phyloP scores from a whole-genome alignment of 2,888 invertebrate genomes.

The Nemotelus nigrinus region DNA sequence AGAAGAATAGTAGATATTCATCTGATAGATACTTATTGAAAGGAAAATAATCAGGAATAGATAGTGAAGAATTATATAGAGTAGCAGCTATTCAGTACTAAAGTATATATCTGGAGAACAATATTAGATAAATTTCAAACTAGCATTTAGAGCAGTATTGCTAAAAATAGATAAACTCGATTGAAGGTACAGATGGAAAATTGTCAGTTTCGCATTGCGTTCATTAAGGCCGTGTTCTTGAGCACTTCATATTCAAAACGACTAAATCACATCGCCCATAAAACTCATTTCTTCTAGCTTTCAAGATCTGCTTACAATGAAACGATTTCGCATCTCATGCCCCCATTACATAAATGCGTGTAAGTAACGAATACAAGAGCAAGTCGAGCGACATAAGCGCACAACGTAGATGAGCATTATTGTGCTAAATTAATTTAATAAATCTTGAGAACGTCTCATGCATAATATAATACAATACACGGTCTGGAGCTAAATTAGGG shows the following conservation, averaged over 20 bases:
- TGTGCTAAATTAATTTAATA: slow-evolving; percentile 38
- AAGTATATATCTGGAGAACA: too few species aligned
- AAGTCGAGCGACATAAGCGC: slow-evolving; percentile 17
- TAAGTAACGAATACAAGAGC: slow-evolving; percentile 11
- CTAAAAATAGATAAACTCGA: too few species aligned
- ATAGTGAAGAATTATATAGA: neutral
- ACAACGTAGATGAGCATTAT: slow-evolving; percentile 31
- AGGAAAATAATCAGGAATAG: slow-evolving; percentile 13
- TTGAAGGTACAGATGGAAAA: too few species aligned
- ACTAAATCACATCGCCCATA: neutral
- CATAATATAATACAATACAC: slow-evolving; percentile 32
- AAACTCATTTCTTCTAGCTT: neutral
- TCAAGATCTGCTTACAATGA: slow-evolving; percentile 23
- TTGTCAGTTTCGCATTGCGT: too few species aligned
- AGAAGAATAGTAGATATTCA: slow-evolving; percentile 12
- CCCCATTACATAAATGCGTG: slow-evolving; percentile 29
- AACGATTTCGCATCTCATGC: slow-evolving; percentile 39
- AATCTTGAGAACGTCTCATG: slow-evolving; percentile 36
- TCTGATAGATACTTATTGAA: slow-evolving; percentile 3
- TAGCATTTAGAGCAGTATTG: too few species aligned
- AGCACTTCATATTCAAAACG: too few species aligned
- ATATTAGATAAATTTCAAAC: too few species aligned
- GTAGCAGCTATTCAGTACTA: too few species aligned
- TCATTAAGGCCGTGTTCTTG: too few species aligned
- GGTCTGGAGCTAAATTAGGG: slow-evolving; percentile 2